Conservation (phyloP, 92 coral and sea anemone species). For the Epizoanthus fatuus region DNA sequence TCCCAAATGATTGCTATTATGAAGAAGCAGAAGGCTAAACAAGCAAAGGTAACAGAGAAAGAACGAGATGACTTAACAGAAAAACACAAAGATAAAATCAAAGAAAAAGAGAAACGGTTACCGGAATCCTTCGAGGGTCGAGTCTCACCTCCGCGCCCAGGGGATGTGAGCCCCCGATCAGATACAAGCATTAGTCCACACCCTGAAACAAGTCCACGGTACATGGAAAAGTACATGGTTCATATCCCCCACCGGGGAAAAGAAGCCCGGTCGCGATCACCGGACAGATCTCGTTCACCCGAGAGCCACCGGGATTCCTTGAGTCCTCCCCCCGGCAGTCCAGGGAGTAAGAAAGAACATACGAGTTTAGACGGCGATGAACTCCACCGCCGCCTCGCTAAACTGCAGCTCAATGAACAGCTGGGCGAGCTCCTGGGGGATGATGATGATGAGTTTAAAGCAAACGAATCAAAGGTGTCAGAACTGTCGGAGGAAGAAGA, state of each 20-base stretch:
- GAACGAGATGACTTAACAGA: slow-evolving; percentile 16
- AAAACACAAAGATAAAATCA: slow-evolving; percentile 35
- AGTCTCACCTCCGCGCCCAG: slow-evolving; percentile 37
- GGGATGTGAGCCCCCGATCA: slow-evolving; percentile 43
- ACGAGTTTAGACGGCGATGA: slow-evolving; percentile 75
- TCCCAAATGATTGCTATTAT: slow-evolving; percentile 90
- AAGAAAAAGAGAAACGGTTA: slow-evolving; percentile 15
- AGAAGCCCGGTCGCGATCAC: slow-evolving; percentile 79
- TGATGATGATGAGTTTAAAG: slow-evolving; percentile 64
- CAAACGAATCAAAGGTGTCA: slow-evolving; percentile 52
- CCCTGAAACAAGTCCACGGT: slow-evolving; percentile 45
- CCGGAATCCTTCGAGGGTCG: slow-evolving; percentile 22
- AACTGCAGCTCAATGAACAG: slow-evolving; percentile 78
- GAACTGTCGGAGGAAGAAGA: slow-evolving; percentile 80
- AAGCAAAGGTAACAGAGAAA: slow-evolving; percentile 21
- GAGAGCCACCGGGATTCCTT: slow-evolving; percentile 58
- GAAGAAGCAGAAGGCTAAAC: slow-evolving; percentile 73
- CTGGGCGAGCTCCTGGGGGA: slow-evolving; percentile 55
- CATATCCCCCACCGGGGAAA: slow-evolving; percentile 53
- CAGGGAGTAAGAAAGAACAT: slow-evolving; percentile 68
- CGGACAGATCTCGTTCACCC: slow-evolving; percentile 77
- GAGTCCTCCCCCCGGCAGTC: slow-evolving; percentile 90
- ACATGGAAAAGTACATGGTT: slow-evolving; percentile 48
- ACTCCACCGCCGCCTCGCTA: slow-evolving; percentile 73
- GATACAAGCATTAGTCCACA: slow-evolving; percentile 43